phyloP scores from a whole-genome alignment of 1,140 invertebrate species.

The Piezodorus guildinii region DNA sequence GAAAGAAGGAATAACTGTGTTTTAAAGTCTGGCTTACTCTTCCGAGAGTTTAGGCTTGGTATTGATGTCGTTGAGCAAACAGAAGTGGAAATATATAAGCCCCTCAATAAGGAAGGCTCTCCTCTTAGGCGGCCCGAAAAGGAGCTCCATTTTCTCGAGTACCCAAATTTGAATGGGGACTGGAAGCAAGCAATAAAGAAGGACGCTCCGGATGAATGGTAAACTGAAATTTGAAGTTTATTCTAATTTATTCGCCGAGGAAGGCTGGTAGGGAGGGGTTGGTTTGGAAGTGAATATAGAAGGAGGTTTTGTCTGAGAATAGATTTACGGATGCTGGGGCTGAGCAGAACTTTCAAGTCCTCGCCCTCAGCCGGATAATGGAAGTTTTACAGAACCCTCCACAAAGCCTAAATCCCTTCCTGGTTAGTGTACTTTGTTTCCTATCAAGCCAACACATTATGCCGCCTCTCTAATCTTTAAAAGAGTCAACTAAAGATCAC shows the following conservation, averaged over 20 bases:
- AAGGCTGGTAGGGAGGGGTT: neutral
- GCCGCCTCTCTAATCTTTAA: too few species aligned
- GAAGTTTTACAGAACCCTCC: constrained; percentile 16
- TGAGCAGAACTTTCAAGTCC: constrained; percentile 10
- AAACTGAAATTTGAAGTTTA: constrained; percentile 26
- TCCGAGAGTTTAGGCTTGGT: constrained; percentile 4
- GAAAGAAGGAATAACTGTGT: constrained; percentile 10
- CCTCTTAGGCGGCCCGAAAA: neutral
- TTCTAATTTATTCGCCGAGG: constrained; percentile 22
- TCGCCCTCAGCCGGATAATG: constrained; percentile 7
- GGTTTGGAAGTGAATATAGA: constrained; percentile 19
- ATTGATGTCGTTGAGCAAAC: constrained; percentile 11
- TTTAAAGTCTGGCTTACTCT: constrained; percentile 3
- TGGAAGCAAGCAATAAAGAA: constrained; percentile 22
- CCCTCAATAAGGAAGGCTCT: neutral
- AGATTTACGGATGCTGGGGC: constrained; percentile 14
- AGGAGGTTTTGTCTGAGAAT: constrained; percentile 10
- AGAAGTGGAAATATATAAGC: constrained; percentile 11
- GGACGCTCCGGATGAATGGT: constrained; percentile 22
- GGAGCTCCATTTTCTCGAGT: constrained; percentile 12
- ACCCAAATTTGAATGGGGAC: constrained; percentile 16
- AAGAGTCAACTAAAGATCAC: too few species aligned
- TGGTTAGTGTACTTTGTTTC: neutral
- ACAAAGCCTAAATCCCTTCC: constrained; percentile 6
- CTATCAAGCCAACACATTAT: too few species aligned